Percentiles rank a stretch among this genome's conserved stretches.
Conservation (phyloP, 2,797 vertebrate species). For the Sarcophilus harrisii region DNA sequence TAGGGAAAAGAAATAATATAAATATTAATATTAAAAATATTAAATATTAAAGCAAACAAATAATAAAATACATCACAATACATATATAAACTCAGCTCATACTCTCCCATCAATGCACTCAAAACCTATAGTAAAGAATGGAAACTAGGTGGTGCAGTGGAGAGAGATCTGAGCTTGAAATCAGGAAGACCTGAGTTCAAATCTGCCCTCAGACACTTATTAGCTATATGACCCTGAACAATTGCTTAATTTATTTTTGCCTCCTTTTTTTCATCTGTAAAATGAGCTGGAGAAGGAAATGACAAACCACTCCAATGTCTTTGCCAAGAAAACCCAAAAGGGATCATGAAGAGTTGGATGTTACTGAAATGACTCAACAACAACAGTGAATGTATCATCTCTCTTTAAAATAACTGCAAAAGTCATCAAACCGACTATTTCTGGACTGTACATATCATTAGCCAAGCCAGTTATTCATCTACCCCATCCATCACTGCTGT, state of each 20-base stretch:
- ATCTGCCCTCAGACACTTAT: background rate
- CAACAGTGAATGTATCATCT: background rate
- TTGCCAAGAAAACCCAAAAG: background rate
- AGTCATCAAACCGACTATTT: background rate
- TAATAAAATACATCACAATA: background rate
- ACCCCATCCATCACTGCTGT: background rate
- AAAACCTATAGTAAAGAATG: background rate
- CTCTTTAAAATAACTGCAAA: background rate
- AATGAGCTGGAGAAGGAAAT: background rate
- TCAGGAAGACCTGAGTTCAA: background rate
- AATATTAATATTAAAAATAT: too few relatives aligned
- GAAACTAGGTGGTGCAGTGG: background rate
- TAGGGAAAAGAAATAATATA: background rate
- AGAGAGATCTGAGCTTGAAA: background rate
- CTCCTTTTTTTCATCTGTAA: background rate
- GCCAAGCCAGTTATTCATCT: background rate
- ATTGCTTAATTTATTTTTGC: background rate
- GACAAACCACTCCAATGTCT: background rate
- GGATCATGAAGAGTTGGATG: background rate
- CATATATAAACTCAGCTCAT: background rate
- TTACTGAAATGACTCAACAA: too few relatives aligned
- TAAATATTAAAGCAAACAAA: background rate
- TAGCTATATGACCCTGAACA: background rate
- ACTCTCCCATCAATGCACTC: background rate
- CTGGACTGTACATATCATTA: background rate